Evolutionary conservation across 2,797 vertebrate genomes (phyloP).

Genomic region (Sebastes vulpes): DNA sequence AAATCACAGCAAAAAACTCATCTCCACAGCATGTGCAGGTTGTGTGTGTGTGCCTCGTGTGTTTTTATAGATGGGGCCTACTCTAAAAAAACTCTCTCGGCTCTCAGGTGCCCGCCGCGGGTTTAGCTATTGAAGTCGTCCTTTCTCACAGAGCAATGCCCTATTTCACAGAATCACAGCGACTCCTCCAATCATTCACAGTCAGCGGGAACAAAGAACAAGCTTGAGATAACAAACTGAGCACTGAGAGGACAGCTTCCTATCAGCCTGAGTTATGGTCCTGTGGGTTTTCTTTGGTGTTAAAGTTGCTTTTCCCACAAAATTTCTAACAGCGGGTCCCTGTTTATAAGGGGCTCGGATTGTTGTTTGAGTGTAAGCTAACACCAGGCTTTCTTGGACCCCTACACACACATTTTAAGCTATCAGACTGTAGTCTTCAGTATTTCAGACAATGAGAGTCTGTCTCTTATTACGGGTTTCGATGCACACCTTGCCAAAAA

Average conservation of each 20-base stretch:
- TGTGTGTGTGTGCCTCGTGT: conserved; percentile 23
- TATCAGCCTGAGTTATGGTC: conserved; percentile 45
- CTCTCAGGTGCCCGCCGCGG: conserved; percentile 37
- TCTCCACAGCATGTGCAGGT: conserved; percentile 4
- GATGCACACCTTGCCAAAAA: conserved; percentile 23
- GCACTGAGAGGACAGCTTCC: conserved; percentile 49
- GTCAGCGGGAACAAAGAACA: conserved; percentile 64
- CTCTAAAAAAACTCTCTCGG: conserved; percentile 40
- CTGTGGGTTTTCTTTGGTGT: conserved; percentile 50
- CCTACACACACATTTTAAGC: conserved; percentile 28
- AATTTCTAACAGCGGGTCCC: conserved; percentile 40
- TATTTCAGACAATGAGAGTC: conserved; percentile 46
- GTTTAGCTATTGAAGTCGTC: conserved; percentile 57
- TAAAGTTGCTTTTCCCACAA: conserved; percentile 74
- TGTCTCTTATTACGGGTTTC: conserved; percentile 36
- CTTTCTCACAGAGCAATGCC: conserved; percentile 62
- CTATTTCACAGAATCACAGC: conserved; percentile 60
- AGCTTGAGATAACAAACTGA: conserved; percentile 74
- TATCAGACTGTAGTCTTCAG: conserved; percentile 43
- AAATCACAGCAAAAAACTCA: conserved; percentile 4
- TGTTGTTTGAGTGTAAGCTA: conserved; percentile 66
- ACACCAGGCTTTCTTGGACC: conserved; percentile 39
- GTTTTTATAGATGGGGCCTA: conserved; percentile 63
- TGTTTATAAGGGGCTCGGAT: conserved; percentile 29
- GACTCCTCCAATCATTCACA: conserved; percentile 61